Evolutionary conservation across 2,113 vertebrate species (phyloP), one percentile per base, ranked within the genome.

Genomic region (Accipiter virgatus): DNA sequence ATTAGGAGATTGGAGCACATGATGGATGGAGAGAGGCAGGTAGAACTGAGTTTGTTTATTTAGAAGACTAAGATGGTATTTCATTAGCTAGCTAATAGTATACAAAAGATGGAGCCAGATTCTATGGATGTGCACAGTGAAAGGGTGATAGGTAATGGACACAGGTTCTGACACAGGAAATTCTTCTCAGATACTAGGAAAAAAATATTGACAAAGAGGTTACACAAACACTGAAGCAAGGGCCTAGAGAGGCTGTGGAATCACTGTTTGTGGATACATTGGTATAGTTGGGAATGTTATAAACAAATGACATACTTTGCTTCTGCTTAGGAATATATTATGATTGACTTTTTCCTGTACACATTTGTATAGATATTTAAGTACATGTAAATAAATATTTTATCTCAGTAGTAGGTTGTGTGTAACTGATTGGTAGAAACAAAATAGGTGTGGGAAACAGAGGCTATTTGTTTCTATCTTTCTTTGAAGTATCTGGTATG

Each of bases 281-380:
- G 18, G 8, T 16, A 29, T 11, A 47, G 13, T 19, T 38, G 8
- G 66, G 45, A 58, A 5, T 80, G 26, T 38, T 45, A 36, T 21
- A 2, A 31, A 2, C 3, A 13, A 34, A 32, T 10, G 1, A 14
- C 8, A 3, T 17, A 13, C 8, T 62, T 80, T 43, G 11, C 23
- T 63, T 72, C 48, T 81, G 16, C 72, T 91, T 73, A 70, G 55
- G 58, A n/a, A 36, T 47, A 5, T 3, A 9, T n/a, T 26, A 14
- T 13, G 21, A 48, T 32, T 48, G n/a, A 48, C 27, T 53, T 66
- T 58, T 80, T 40, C 11, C 16, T 67, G 18, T 55, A 31, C 59
- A 34, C 7, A 29, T 45, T 48, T 38, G 11, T 59, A 6, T 25
- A 19, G 67, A 13, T 80, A 21, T 40, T 73, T 17, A 34, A 62